These are phyloP conservation scores for Seriola rivoliana DNA, from an alignment of 2,113 vertebrate species.

Conservation along the genomic window DNA sequence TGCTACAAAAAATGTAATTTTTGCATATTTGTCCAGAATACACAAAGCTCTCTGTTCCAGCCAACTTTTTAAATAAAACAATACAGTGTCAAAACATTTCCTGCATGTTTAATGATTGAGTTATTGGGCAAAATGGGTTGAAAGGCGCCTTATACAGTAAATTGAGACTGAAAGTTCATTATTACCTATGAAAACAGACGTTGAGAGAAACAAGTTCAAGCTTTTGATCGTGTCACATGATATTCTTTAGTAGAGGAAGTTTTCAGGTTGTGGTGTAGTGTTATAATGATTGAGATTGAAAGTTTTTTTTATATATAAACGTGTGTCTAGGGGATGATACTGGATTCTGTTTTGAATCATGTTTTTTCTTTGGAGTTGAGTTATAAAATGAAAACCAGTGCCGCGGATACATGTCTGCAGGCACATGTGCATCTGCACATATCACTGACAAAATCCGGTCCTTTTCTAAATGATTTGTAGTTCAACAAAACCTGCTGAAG, in stretches of 20 bases:
- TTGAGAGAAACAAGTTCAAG: too few relatives aligned
- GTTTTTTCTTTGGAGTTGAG: background rate
- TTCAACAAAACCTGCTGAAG: background rate
- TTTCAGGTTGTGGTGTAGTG: too few relatives aligned
- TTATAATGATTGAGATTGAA: too few relatives aligned
- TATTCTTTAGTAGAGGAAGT: too few relatives aligned
- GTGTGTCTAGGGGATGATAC: too few relatives aligned
- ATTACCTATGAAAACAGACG: background rate
- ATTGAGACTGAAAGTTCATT: background rate
- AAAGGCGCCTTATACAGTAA: background rate
- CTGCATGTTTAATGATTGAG: background rate
- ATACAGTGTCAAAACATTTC: slow-evolving; percentile 21
- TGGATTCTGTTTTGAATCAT: too few relatives aligned
- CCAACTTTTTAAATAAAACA: slow-evolving; percentile 66
- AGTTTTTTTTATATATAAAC: too few relatives aligned
- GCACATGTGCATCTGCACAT: too few relatives aligned
- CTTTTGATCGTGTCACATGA: too few relatives aligned
- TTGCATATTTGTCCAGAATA: slow-evolving; percentile 53
- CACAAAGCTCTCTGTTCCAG: slow-evolving; percentile 51
- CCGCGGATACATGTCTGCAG: too few relatives aligned
- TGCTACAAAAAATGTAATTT: slow-evolving; percentile 56
- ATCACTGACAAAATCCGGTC: background rate
- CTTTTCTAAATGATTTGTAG: background rate
- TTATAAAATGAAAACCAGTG: too few relatives aligned
- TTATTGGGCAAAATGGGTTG: background rate